Base-by-base conservation (phyloP, 1,140 invertebrate species). In the Drosophila pandora region DNA sequence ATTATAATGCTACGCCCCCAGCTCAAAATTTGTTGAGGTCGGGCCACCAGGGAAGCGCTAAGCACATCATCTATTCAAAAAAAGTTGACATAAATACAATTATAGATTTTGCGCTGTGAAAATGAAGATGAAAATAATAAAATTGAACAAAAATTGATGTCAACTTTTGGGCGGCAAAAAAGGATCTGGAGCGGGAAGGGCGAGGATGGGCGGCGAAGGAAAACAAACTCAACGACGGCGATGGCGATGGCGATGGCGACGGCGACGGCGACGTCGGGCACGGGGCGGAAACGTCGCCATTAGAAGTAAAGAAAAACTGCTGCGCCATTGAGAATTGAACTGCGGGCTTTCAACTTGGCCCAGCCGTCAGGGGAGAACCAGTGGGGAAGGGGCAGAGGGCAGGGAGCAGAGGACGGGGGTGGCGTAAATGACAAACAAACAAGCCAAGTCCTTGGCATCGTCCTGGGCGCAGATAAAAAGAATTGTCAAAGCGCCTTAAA, bases 61-160 rank as follows among this genome's bases (percentile, higher is more conserved):
- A 70, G 67, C 64, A 70, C 67, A 90, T 83, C 76, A 90, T 90
- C 81, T 79, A 85, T 87, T 87, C 79, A 90, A 55, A 75, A 87
- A 73, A 84, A 76, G 68, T 89, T 90, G 89, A 90, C 89, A 90
- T 87, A 90, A 90, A 90, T 90, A 90, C 89, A 90, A 90, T 90
- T 90, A 90, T 89, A 90, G 89, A 90, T 90, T 90, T 90, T 65
- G 68, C 58, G 76, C 79, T 84, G 84, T 59, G 76, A 73, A 83
- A 81, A 88, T 88, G 84, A 89, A 84, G 83, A 88, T 83, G 83
- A 83, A 87, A 87, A 87, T 88, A 87, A 87, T 87, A 87, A 87
- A 87, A 87, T 87, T 83, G 83, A 88, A 75, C 83, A 70, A 79
- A 87, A 87, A 87, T 87, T 87, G 83, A 87, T 87, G 83, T 87